Evolutionary conservation across 2,888 invertebrate species (phyloP), one percentile per base, ranked within the genome.

Genomic region (Auanema freiburgensis): DNA sequence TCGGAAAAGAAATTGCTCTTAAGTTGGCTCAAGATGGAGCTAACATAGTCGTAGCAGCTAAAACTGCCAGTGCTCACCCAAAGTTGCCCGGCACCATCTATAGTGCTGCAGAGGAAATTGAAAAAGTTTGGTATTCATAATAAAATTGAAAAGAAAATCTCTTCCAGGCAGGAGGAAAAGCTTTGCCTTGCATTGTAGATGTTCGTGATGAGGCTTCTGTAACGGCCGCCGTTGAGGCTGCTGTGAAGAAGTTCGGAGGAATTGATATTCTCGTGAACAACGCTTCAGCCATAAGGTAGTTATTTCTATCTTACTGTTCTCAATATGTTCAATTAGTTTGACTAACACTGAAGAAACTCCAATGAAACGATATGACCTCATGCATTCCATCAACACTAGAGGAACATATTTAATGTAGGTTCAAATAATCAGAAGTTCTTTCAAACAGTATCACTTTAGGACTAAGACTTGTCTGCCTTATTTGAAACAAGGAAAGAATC

Each of bases 281-380:
- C 87, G 97, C 97, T 1, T 93, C 93, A 69, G 96, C 96, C 12
- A 97, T 97, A 79, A 83, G 83, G 60, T 56, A 56, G 40, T 33
- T 33, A 33, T 33, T 33, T 33, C n/a, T n/a, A 43, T 43, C 43
- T 43, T 43, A n/a, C 11, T 43, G n/a, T 43, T 43, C 12, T 14
- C 11, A 46, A 46, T 18, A 46, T 46, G 3, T 5, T 5, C 46
- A 5, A 5, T 10, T 10, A 62, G 62, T 25, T 81, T 87, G 18
- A 79, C 93, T 0, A 89, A 89, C 55, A 72, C 74, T 0, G 67
- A 71, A 44, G 70, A 69, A 18, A 94, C 94, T 0, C 90, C 92
- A 44, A 95, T 97, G 94, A 97, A 97, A 86, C 88, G 90, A 85
- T 97, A 92, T 84, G 97, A 97, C 86, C 88, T 97, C 49, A 97